These are phyloP conservation scores for Cladopsammia gracilis DNA, from an alignment of 64 coral and sea anemone genomes.

Conservation along the genomic window DNA sequence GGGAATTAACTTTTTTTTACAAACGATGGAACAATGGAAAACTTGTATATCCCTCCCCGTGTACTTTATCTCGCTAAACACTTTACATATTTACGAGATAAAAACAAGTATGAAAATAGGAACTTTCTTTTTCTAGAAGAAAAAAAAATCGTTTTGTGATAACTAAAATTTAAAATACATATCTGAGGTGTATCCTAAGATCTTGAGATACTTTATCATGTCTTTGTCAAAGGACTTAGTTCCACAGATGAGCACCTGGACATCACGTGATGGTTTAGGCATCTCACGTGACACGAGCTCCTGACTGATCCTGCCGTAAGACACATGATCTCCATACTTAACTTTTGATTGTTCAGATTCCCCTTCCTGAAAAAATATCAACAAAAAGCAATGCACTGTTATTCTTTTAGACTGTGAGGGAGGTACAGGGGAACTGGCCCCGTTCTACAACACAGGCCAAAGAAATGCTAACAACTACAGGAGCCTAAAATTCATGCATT, in stretches of 20 bases:
- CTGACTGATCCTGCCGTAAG: conserved; percentile 72
- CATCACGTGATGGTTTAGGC: conserved; percentile 49
- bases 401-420: too few species aligned
- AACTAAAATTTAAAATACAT: conserved; percentile 89
- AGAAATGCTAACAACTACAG: too few species aligned
- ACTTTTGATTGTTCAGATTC: conserved; percentile 41
- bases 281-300: conserved; percentile 66
- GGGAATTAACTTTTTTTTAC: too few species aligned
- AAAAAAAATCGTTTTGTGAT: neutral
- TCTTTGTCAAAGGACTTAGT: conserved; percentile 96
- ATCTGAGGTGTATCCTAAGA: conserved; percentile 51
- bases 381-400: neutral
- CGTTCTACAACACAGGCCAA: too few species aligned
- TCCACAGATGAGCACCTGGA: conserved; percentile 83
- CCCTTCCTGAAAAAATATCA: conserved; percentile 11
- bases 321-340: conserved; percentile 81
- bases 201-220: conserved; percentile 85
- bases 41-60: too few species aligned
- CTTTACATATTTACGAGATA: too few species aligned
- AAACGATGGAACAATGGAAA: too few species aligned
- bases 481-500: too few species aligned
- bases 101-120: too few species aligned
- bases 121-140: neutral
- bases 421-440: too few species aligned
- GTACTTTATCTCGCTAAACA: too few species aligned